Evolutionary conservation across 1,140 invertebrate genomes (phyloP).

Genomic region (Drosophila tani): DNA sequence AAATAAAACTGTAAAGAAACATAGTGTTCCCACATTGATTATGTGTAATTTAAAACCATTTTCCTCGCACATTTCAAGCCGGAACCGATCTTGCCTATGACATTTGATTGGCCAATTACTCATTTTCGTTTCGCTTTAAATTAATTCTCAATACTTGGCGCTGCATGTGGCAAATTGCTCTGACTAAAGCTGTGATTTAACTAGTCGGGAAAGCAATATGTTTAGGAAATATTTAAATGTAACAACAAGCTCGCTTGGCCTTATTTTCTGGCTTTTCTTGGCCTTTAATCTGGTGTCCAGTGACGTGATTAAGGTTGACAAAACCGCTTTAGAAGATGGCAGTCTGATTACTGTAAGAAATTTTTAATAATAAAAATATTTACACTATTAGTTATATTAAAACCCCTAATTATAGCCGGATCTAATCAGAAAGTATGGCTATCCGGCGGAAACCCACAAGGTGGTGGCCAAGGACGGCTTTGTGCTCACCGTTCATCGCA

Average conservation of each 20-base stretch:
- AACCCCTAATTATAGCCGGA: conserved; percentile 41
- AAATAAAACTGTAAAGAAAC: neutral
- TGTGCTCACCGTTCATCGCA: conserved; percentile 85
- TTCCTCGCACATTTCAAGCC: neutral
- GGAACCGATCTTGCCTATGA: neutral
- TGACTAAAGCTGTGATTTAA: neutral
- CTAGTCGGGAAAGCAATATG: neutral
- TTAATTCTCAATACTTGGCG: neutral
- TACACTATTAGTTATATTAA: no score
- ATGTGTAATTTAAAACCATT: neutral
- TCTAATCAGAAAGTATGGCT: conserved; percentile 86
- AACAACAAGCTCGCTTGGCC: neutral
- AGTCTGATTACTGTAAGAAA: conserved; percentile 24
- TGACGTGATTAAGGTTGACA: conserved; percentile 14
- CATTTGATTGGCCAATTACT: conserved; percentile 30
- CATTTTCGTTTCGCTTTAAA: conserved; percentile 5
- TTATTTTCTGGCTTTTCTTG: conserved; percentile 15
- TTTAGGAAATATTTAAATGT: neutral
- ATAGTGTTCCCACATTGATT: neutral
- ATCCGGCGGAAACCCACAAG: conserved; percentile 86
- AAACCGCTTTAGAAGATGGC: conserved; percentile 32
- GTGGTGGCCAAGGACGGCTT: conserved; percentile 86
- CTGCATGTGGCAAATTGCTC: conserved; percentile 27
- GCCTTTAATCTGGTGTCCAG: neutral
- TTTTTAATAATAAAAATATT: no score